Evolutionary conservation across 2,113 vertebrate species (phyloP), one percentile per base, ranked within the genome.

Genomic region (Cephalopterus ornatus): DNA sequence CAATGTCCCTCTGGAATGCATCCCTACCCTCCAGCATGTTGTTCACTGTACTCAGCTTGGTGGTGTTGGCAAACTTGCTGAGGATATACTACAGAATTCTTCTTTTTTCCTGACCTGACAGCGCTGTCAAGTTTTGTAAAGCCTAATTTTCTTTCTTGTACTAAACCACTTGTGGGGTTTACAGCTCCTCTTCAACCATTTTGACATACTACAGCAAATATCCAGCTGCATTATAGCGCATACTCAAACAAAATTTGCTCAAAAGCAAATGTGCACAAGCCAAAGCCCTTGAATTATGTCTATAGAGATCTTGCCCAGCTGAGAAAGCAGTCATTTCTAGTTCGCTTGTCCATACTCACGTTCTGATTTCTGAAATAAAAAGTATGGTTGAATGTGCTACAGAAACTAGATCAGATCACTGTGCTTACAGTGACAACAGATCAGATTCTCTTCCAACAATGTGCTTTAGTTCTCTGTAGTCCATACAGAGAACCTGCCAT

Each of bases 31-130:
- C 15, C 70, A 61, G n/a, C 8, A 24, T 67, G 11, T n/a, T 46
- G 28, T 39, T 89, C 0, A 0, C n/a, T 75, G 28, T 13, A 41
- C 39, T 47, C 41, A 32, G n/a, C 35, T 83, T 47, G n/a, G n/a
- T 62, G 55, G 8, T 62, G 24, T 61, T 32, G 46, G 39, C 87
- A 83, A 53, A 47, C 20, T 61, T 89, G 39, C 30, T 75, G 62
- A 61, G 28, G 17, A 17, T 13, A 11, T 32, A 44, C 56, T 47
- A 33, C 30, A 82, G 49, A 56, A 58, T 67, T 86, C 6, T 68
- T 32, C n/a, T n/a, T 72, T 79, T 47, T 70, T 13, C 33, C 62
- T 75, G 27, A 50, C 35, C 22, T 63, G 41, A 23, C 55, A 71
- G 27, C 32, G 9, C 61, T 71, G 63, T 16, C 44, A 73, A 55